Evolutionary conservation across 2,113 vertebrate genomes (phyloP).

Genomic region (Tapirus terrestris): DNA sequence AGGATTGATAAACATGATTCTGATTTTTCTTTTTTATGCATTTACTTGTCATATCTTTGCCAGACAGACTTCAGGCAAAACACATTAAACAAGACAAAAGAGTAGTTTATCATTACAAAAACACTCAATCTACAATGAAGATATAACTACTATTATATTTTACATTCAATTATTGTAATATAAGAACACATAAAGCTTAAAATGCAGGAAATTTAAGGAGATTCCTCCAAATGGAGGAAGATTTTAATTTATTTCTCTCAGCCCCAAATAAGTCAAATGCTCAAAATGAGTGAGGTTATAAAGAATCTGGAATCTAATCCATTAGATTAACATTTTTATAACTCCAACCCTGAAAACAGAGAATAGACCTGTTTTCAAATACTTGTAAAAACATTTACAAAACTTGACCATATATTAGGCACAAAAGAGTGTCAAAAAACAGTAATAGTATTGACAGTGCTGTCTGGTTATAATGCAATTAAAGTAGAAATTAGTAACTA

Average conservation of each 20-base stretch:
- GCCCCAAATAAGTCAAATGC: not conserved
- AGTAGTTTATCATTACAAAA: slow-evolving; percentile 3
- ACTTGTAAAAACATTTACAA: slow-evolving; percentile 18
- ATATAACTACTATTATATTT: slow-evolving; percentile 10
- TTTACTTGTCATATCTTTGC: slow-evolving; percentile 5
- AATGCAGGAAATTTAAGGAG: not conserved
- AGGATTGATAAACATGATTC: not conserved
- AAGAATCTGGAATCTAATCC: slow-evolving; percentile 23
- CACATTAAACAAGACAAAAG: not conserved
- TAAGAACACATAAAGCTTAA: slow-evolving; percentile 23
- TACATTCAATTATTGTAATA: not conserved
- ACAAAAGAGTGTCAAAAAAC: slow-evolving; percentile 40
- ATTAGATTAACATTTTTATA: slow-evolving; percentile 26
- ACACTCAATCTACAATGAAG: not conserved
- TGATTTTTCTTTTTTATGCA: not conserved
- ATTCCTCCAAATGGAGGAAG: slow-evolving; percentile 20
- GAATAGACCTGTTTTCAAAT: not conserved
- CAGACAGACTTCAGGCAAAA: not conserved
- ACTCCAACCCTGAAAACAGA: not conserved
- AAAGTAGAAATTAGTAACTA: slow-evolving; percentile 3
- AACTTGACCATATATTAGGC: not conserved
- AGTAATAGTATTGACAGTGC: not conserved
- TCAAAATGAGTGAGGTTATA: not conserved
- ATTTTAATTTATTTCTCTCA: slow-evolving; percentile 27
- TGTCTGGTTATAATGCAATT: slow-evolving; percentile 47